Evolutionary conservation across 2,888 invertebrate genomes (phyloP), one percentile per base, ranked within the genome.

Genomic region (Gortyna flavago): DNA sequence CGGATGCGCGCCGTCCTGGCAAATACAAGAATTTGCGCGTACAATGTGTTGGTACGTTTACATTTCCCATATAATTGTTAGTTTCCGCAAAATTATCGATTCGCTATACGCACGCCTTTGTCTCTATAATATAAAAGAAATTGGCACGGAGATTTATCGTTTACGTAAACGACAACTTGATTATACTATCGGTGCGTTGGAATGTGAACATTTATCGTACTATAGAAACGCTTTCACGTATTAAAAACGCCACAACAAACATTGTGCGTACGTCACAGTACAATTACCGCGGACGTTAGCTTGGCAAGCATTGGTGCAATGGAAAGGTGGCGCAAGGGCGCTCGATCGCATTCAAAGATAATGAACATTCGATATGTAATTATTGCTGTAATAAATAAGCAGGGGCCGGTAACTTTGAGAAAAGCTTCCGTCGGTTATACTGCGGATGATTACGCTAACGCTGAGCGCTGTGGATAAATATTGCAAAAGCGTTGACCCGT

Each of bases 391-490:
- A 90, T 88, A 80, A 88, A 88, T 89, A 88, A 82, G 85, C 81
- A 81, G 79, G 80, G 71, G 83, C 86, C 87, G 86, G 88, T 89
- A 90, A 92, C 91, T 91, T 91, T 88, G 80, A 90, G 91, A 90
- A 90, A 88, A 91, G 90, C 92, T 91, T 93, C 93, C 93, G 93
- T 89, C 77, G 86, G 85, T 90, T 88, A 89, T 88, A 85, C 71
- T 84, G 89, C 92, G 93, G 93, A 93, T 93, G 93, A 94, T 94
- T 94, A 94, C 91, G 89, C 85, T 93, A 92, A 89, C 84, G 83
- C 87, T 85, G 80, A 78, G 80, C 84, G 87, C 85, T 90, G 89
- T 92, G 90, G 89, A 89, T 93, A 93, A 93, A 94, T 92, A 95
- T 93, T 92, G 89, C 91, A 88, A 91, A 90, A 92, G 81, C 90